phyloP scores from a whole-genome alignment of 2,113 vertebrate species.

The Connochaetes taurinus region DNA sequence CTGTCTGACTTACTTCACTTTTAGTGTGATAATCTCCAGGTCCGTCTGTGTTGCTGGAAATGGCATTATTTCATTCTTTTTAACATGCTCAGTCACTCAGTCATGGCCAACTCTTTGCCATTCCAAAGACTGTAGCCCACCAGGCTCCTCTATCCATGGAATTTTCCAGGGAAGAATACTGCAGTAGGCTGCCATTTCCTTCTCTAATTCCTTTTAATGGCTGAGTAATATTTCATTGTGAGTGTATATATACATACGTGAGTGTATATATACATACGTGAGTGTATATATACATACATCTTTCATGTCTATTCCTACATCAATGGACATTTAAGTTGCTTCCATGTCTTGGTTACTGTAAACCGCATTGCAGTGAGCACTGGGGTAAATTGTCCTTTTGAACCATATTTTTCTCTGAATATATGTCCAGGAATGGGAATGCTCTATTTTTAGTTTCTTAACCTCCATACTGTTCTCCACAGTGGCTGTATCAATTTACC shows the following conservation, averaged over 20 bases:
- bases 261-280: rapidly evolving
- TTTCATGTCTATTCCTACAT: background rate
- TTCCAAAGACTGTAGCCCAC: background rate
- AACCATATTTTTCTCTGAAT: background rate
- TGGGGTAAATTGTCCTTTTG: background rate
- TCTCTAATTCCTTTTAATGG: background rate
- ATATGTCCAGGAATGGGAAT: background rate
- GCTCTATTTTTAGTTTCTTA: background rate
- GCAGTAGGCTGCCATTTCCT: background rate
- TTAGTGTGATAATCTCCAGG: background rate
- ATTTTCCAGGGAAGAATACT: background rate
- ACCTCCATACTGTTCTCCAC: background rate
- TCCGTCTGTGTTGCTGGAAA: background rate
- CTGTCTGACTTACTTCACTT: background rate
- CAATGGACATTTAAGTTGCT: background rate
- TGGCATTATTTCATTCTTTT: background rate
- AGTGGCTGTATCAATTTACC: background rate
- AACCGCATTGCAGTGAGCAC: background rate
- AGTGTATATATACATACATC: background rate
- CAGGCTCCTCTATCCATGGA: background rate
- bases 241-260: background rate
- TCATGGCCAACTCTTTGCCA: background rate
- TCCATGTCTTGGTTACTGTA: background rate
- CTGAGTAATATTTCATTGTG: background rate
- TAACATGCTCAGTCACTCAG: background rate